Evolutionary conservation across 1,140 invertebrate species (phyloP).

Genomic region (Cyclina sinensis): DNA sequence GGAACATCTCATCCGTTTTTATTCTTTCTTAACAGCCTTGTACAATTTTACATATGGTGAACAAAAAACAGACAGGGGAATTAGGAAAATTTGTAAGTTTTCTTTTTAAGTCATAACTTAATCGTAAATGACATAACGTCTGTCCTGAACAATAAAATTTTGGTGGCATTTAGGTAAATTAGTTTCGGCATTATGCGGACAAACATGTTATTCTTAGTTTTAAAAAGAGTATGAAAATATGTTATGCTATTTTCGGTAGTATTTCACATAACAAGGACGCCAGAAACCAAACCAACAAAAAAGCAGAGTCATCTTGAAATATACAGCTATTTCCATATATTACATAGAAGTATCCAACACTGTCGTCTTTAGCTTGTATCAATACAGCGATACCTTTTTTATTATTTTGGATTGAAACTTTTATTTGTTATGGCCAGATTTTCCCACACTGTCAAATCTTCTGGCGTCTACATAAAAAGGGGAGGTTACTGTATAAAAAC

Average conservation of each 20-base stretch:
- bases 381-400: too few species aligned
- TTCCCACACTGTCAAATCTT: too few species aligned
- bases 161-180: constrained; percentile 17
- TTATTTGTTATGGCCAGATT: too few species aligned
- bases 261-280: not conserved
- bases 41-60: not conserved
- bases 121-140: constrained; percentile 19
- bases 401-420: too few species aligned
- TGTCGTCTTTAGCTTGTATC: too few species aligned
- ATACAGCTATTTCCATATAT: too few species aligned
- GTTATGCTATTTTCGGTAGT: not conserved
- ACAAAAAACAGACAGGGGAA: not conserved
- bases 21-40: not conserved
- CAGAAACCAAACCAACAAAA: too few species aligned
- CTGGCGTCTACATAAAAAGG: not conserved
- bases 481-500: not conserved
- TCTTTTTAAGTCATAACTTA: constrained; percentile 11
- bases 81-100: constrained; percentile 24
- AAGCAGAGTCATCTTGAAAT: too few species aligned
- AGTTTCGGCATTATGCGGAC: not conserved
- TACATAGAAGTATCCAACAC: too few species aligned
- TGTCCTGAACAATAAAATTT: not conserved
- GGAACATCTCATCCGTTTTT: not conserved
- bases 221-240: not conserved
- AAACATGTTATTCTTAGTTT: not conserved